These are phyloP conservation scores for Lepus timidus DNA, from an alignment of 2,113 vertebrate species.

Conservation along the genomic window DNA sequence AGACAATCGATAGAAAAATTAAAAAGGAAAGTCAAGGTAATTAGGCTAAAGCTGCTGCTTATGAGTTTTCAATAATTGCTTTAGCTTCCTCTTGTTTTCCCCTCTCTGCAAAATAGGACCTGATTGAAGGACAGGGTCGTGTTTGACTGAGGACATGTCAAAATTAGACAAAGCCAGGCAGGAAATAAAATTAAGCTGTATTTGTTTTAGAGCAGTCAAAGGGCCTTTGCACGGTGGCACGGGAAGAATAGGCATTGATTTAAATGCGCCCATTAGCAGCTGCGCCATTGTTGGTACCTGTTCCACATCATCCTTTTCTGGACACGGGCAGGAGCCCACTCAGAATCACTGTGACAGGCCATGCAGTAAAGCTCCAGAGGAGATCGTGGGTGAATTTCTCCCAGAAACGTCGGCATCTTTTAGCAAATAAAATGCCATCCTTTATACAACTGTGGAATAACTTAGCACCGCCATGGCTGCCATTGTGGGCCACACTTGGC, in stretches of 20 bases:
- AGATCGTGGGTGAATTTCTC: not conserved
- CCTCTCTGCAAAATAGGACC: conserved; percentile 85
- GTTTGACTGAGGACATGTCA: conserved; percentile 84
- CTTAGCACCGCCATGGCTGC: not conserved
- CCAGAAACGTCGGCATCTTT: not conserved
- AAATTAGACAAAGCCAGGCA: conserved; percentile 79
- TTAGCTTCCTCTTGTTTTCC: conserved; percentile 82
- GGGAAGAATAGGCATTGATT: conserved; percentile 86
- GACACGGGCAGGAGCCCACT: not conserved
- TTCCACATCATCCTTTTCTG: not conserved
- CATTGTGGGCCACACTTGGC: not conserved
- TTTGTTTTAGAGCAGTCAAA: conserved; percentile 83
- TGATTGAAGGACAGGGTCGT: conserved; percentile 87
- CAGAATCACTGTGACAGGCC: conserved; percentile 33
- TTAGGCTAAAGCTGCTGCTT: conserved; percentile 87
- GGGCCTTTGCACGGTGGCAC: conserved; percentile 58
- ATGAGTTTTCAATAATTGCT: conserved; percentile 86
- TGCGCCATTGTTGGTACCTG: conserved; percentile 83
- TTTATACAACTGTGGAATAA: not conserved
- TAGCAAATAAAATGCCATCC: not conserved
- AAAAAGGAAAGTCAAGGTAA: conserved; percentile 85
- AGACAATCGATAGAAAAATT: conserved; percentile 86
- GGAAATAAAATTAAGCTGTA: conserved; percentile 84
- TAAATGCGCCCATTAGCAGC: conserved; percentile 78
- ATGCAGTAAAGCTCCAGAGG: not conserved